Conservation (phyloP, 1,140 invertebrate genomes). For the Magallana gigas region DNA sequence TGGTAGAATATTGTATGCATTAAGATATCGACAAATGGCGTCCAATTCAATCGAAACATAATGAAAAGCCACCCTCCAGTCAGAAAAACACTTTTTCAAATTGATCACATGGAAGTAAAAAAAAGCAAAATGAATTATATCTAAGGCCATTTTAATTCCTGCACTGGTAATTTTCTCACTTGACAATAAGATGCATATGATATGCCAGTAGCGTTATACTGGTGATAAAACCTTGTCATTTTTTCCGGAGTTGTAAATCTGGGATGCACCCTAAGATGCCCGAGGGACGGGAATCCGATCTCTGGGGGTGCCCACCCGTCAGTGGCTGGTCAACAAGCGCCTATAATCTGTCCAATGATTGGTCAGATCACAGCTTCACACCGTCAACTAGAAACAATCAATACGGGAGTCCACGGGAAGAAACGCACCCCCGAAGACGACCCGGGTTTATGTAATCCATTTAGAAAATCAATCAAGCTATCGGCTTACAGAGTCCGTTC, state of each 20-base stretch:
- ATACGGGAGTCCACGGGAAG: too few species aligned
- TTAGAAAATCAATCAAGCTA: too few species aligned
- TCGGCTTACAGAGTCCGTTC: too few species aligned
- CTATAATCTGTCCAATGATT: too few species aligned
- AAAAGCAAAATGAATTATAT: neutral
- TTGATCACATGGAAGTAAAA: constrained; percentile 17
- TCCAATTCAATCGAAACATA: neutral
- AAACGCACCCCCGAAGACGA: too few species aligned
- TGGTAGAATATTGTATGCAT: neutral
- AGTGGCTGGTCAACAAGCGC: too few species aligned
- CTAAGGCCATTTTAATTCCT: neutral
- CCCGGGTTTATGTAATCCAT: too few species aligned
- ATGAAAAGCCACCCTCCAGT: constrained; percentile 1
- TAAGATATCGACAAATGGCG: neutral
- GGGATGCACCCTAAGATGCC: too few species aligned
- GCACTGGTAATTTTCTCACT: neutral
- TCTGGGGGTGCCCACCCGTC: too few species aligned
- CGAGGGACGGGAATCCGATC: too few species aligned
- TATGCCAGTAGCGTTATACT: neutral
- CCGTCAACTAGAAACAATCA: too few species aligned
- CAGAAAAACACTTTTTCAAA: neutral
- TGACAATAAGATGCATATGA: neutral
- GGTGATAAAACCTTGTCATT: constrained; percentile 12
- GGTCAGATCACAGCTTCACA: too few species aligned
- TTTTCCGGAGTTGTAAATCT: neutral